A percentile compares a stretch with the other conserved stretches of the same genome.
Conservation (phyloP, 2,888 invertebrate species). For the Sepioteuthis lessoniana region DNA sequence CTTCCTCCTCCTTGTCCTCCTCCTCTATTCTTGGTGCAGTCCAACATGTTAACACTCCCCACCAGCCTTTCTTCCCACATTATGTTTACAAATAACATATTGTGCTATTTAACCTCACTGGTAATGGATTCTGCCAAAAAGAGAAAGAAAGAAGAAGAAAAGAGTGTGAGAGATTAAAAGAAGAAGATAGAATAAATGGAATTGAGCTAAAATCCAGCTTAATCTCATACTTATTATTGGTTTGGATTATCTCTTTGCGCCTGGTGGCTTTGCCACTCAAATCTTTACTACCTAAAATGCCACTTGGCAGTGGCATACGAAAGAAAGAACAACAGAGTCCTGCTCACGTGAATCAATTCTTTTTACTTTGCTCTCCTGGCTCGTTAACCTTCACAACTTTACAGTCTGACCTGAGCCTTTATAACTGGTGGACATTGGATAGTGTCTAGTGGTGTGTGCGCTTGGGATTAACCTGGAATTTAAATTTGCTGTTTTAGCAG, state of each 20-base stretch:
- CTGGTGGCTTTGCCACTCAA: neutral
- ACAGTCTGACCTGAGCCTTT: neutral
- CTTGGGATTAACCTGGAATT: neutral
- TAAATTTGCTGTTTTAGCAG: neutral
- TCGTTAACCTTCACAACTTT: constrained; percentile 33
- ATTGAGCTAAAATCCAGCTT: neutral
- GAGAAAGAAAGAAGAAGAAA: neutral
- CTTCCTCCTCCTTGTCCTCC: neutral
- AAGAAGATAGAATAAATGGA: neutral
- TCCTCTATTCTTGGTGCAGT: neutral
- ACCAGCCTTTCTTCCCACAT: neutral
- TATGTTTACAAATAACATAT: neutral
- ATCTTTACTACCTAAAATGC: neutral
- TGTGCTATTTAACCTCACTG: neutral
- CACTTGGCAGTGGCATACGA: neutral
- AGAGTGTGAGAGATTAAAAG: neutral
- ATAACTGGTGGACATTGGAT: neutral
- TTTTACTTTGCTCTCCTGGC: neutral
- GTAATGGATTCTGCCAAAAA: neutral
- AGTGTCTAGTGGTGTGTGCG: too few relatives aligned
- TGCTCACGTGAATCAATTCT: neutral
- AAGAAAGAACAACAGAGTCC: neutral
- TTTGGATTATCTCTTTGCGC: constrained; percentile 4
- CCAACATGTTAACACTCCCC: neutral
- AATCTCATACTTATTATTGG: neutral